These are phyloP conservation scores for Pteropus alecto DNA, from an alignment of 2,113 vertebrate species.

Conservation along the genomic window DNA sequence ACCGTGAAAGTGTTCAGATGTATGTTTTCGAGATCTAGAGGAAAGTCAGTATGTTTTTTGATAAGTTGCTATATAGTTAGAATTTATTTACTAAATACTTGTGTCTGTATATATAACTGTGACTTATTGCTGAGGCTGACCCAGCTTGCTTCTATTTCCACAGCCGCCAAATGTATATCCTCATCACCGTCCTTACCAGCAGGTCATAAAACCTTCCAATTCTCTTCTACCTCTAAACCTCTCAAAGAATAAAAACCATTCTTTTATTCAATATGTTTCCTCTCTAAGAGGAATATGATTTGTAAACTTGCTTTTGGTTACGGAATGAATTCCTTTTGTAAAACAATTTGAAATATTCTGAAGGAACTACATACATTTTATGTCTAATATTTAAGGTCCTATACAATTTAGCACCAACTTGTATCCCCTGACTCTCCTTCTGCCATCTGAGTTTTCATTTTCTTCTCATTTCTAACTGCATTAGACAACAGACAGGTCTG, in stretches of 20 bases:
- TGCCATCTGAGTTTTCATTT: not conserved
- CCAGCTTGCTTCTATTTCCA: not conserved
- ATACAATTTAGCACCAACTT: not conserved
- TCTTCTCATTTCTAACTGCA: not conserved
- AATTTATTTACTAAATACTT: not conserved
- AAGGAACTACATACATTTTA: not conserved
- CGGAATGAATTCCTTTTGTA: not conserved
- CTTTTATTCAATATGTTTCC: not conserved
- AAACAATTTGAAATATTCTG: not conserved
- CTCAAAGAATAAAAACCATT: not conserved
- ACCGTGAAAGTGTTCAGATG: not conserved
- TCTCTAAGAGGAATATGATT: not conserved
- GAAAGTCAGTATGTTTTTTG: not conserved
- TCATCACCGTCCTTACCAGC: not conserved
- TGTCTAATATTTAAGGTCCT: not conserved
- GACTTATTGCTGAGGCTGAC: not conserved
- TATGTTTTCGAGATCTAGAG: not conserved
- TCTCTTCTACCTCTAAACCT: not conserved
- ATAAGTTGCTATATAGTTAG: not conserved
- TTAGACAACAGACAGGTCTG: not conserved
- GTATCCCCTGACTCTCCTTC: not conserved
- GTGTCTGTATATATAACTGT: not conserved
- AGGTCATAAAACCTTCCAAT: not conserved
- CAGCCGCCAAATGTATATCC: not conserved
- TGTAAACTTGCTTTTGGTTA: not conserved